phyloP scores from a whole-genome alignment of 2,113 vertebrate genomes.

The Panthera uncia region DNA sequence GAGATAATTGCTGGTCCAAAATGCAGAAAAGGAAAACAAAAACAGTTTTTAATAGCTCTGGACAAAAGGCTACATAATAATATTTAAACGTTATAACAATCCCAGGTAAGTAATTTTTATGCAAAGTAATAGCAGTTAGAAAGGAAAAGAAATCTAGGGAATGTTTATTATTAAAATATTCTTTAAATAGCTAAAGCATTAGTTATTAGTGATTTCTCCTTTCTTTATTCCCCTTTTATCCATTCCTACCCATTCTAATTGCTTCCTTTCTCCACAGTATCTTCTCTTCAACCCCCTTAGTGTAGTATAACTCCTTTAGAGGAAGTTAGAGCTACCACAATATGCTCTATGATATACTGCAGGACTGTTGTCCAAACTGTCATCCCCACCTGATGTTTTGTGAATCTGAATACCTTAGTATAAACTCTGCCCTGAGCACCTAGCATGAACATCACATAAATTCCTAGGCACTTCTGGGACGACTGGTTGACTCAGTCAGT shows the following conservation, averaged over 20 bases:
- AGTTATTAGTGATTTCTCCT: not conserved
- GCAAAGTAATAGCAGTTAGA: not conserved
- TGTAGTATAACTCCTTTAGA: not conserved
- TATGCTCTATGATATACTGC: not conserved
- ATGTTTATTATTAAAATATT: not conserved
- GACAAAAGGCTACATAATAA: not conserved
- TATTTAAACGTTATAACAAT: conserved; percentile 17
- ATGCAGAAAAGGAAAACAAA: not conserved
- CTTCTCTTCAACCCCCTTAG: not conserved
- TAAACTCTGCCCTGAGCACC: not conserved
- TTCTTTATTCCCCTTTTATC: not conserved
- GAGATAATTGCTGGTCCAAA: not conserved
- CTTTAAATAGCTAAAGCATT: not conserved
- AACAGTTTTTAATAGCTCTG: not conserved
- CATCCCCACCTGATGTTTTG: not conserved
- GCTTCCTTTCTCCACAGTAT: not conserved
- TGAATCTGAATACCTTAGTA: not conserved
- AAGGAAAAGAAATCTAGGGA: not conserved
- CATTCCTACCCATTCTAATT: not conserved
- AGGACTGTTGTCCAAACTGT: not conserved
- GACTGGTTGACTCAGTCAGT: too few relatives aligned
- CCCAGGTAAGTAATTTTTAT: not conserved
- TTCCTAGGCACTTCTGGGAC: not conserved
- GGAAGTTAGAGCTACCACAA: not conserved
- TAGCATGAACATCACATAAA: not conserved